Base-by-base conservation (phyloP, 2,888 invertebrate species). In the Tridacna crocea region DNA sequence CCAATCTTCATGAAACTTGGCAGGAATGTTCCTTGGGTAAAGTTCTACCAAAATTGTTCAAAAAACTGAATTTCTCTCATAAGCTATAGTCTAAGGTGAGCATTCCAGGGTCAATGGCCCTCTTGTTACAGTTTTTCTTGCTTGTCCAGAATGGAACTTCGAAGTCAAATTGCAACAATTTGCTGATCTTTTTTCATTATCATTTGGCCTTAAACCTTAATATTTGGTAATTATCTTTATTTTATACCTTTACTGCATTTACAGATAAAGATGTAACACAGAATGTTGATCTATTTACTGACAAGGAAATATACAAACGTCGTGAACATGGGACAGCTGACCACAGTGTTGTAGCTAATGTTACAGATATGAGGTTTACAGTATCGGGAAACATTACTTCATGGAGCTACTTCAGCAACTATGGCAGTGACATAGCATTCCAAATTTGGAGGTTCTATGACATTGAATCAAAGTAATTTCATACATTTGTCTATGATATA, bases 331-430 rank as follows among this genome's bases (percentile, higher is more conserved):
- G 46, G 22, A 63, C 70, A 11, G 48, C 22, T 0, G 22, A 51
- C 24, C 70, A 51, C 51, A 51, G 51, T 19, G n/a, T 47, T 15
- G 8, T 70, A 6, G 70, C 74, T 4, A 63, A 63, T 24, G 61
- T 47, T n/a, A 63, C 74, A 15, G 60, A 60, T 17, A 74, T 61
- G 60, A 61, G 13, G n/a, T 60, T 74, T 19, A 63, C 26, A 13
- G 74, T 61, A 12, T 47, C 60, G 10, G 74, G 74, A 0, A 74
- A 47, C 3, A 17, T 74, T 8, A 74, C 74, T 11, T 74, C 74
- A 47, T 74, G 74, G 74, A 61, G 63, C 22, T 74, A 47, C 63
- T 74, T 36, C 24, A 74, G 74, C 61, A 74, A 74, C 61, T 74
- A 74, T 22, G 74, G 24, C 10, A 26, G 48, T 11, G 46, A 27